phyloP scores from a whole-genome alignment of 2,113 vertebrate species.

The Phoxinus phoxinus region DNA sequence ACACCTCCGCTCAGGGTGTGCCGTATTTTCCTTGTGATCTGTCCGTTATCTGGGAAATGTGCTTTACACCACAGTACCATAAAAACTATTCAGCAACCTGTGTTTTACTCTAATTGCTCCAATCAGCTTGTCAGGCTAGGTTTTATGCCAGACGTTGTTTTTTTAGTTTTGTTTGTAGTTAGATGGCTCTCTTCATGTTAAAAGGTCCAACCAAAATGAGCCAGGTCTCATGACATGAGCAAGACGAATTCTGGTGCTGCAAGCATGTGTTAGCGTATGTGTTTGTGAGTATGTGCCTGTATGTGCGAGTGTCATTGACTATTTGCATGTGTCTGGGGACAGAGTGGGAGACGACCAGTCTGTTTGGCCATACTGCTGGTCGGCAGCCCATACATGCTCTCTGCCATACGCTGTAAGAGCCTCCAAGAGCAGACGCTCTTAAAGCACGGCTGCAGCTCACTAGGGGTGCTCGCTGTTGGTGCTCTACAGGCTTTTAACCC shows the following conservation, averaged over 20 bases:
- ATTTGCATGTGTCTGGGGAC: slow-evolving; percentile 69
- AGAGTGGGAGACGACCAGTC: slow-evolving; percentile 77
- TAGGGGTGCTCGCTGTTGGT: slow-evolving; percentile 1
- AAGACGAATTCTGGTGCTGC: not conserved
- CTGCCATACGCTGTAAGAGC: slow-evolving; percentile 59
- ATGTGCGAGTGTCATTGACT: slow-evolving; percentile 58
- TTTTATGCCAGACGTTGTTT: not conserved
- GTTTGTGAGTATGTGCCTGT: slow-evolving; percentile 37
- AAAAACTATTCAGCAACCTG: not conserved
- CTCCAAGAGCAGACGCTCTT: slow-evolving; percentile 53
- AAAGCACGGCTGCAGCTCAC: slow-evolving; percentile 12
- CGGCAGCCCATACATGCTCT: slow-evolving; percentile 65
- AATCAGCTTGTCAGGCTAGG: slow-evolving; percentile 24
- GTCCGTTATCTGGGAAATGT: slow-evolving; percentile 21
- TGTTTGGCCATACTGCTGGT: slow-evolving; percentile 76
- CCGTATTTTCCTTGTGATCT: not conserved
- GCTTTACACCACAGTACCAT: slow-evolving; percentile 5
- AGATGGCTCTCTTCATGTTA: not conserved
- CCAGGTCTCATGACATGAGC: slow-evolving; percentile 33
- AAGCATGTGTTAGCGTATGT: slow-evolving; percentile 13
- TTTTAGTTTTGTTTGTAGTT: slow-evolving; percentile 1
- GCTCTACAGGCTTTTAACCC: not conserved
- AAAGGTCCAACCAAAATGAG: slow-evolving; percentile 24
- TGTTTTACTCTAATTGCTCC: slow-evolving; percentile 20
- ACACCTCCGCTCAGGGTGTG: not conserved